These are phyloP conservation scores for Volucella inanis DNA, from an alignment of 2,888 invertebrate genomes.

Conservation along the genomic window DNA sequence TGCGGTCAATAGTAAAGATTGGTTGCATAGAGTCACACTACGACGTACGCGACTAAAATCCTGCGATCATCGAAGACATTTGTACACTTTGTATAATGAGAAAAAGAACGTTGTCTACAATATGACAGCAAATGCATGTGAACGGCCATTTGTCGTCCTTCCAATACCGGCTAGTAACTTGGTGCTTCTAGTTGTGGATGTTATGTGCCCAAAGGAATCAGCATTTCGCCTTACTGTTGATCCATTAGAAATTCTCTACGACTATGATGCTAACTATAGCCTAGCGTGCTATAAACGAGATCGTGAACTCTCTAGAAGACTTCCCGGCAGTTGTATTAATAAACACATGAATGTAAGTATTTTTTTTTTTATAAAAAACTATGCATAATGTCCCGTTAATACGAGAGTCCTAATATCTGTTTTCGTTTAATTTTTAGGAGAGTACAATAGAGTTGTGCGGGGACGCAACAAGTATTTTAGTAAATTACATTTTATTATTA, in stretches of 20 bases:
- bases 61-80: conserved; percentile 90
- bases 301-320: conserved; percentile 86
- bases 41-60: conserved; percentile 92
- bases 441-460: conserved; percentile 88
- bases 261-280: conserved; percentile 84
- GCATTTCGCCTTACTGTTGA: conserved; percentile 82
- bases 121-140: conserved; percentile 83
- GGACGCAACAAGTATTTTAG: conserved; percentile 80
- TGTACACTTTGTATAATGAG: conserved; percentile 84
- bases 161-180: conserved; percentile 91
- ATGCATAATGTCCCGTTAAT: not conserved
- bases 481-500: conserved; percentile 79
- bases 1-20: conserved; percentile 85
- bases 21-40: conserved; percentile 86
- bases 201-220: conserved; percentile 85
- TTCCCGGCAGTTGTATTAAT: conserved; percentile 90
- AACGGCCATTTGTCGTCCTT: conserved; percentile 88
- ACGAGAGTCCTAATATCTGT: conserved; percentile 32
- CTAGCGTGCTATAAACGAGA: conserved; percentile 86
- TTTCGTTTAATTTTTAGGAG: conserved; percentile 82
- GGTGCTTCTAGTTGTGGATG: conserved; percentile 90
- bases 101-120: conserved; percentile 84
- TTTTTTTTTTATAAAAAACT: not conserved
- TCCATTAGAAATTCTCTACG: conserved; percentile 83
- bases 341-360: conserved; percentile 89